A percentile compares a stretch with the other conserved stretches of the same genome.
These are phyloP conservation scores for Clistopyga incitator DNA, from an alignment of 2,888 invertebrate genomes.

Conservation along the genomic window DNA sequence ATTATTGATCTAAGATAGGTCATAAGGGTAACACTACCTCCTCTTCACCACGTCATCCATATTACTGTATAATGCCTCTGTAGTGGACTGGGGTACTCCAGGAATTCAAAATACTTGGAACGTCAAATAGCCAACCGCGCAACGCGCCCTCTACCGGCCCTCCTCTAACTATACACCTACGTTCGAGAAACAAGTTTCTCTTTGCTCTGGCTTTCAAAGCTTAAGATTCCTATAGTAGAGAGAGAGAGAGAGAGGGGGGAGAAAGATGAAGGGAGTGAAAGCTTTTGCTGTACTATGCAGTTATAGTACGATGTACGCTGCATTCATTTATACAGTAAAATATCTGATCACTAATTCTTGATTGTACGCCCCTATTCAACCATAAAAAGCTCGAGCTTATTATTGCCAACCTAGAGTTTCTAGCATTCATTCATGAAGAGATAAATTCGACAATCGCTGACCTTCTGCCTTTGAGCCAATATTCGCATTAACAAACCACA, in stretches of 20 bases:
- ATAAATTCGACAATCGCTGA: not conserved
- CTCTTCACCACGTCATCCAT: not conserved
- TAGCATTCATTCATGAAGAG: not conserved
- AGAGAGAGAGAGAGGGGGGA: not conserved
- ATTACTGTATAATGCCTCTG: constrained; percentile 27
- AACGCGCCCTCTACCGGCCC: constrained; percentile 11
- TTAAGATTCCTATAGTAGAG: not conserved
- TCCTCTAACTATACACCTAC: constrained; percentile 1
- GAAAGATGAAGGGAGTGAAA: not conserved
- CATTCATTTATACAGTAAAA: constrained; percentile 16
- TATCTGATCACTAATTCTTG: too few species aligned
- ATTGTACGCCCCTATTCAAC: too few species aligned
- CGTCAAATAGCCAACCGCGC: not conserved
- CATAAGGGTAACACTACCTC: not conserved
- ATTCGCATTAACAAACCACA: not conserved
- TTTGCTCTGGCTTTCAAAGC: constrained; percentile 18
- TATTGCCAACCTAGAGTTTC: too few species aligned
- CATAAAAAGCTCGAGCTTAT: too few species aligned
- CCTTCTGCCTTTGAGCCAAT: not conserved
- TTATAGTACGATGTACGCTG: constrained; percentile 17
- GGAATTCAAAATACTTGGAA: constrained; percentile 52
- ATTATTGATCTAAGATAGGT: constrained; percentile 7
- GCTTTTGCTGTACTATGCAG: constrained; percentile 25
- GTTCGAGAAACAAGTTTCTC: constrained; percentile 29
- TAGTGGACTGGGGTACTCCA: constrained; percentile 28